These are phyloP conservation scores for Patagioenas fasciata DNA, from an alignment of 2,113 vertebrate genomes.

Conservation along the genomic window DNA sequence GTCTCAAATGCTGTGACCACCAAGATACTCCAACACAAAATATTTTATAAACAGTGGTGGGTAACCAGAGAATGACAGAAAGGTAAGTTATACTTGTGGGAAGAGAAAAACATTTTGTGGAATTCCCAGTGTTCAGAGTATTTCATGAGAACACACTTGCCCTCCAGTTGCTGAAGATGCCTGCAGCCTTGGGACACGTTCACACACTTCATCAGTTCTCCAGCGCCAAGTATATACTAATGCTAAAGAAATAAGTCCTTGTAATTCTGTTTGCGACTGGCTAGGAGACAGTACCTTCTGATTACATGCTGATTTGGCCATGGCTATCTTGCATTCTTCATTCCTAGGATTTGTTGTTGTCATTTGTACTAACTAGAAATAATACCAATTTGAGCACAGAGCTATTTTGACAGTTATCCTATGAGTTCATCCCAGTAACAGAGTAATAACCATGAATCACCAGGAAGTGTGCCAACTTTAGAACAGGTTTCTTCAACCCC, in stretches of 20 bases:
- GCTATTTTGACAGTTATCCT: not conserved
- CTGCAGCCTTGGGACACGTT: not conserved
- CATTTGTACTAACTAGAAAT: not conserved
- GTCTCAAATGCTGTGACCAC: accelerated
- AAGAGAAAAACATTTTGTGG: not conserved
- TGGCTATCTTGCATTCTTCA: not conserved
- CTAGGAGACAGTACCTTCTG: not conserved
- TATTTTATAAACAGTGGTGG: not conserved
- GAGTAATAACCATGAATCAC: not conserved
- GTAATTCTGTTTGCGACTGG: not conserved
- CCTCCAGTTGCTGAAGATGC: not conserved
- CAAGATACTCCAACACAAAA: not conserved
- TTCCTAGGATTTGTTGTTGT: not conserved
- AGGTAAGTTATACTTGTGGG: not conserved
- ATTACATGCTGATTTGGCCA: not conserved
- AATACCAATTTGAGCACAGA: not conserved
- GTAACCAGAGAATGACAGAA: not conserved
- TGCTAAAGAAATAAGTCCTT: not conserved
- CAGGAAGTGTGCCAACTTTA: not conserved
- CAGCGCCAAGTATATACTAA: not conserved
- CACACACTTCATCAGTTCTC: not conserved
- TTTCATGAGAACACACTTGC: not conserved
- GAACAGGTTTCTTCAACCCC: not conserved
- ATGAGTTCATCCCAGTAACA: not conserved
- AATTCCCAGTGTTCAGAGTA: not conserved